Conservation (phyloP, 2,113 vertebrate species). For the Nannobrachium achirus region DNA sequence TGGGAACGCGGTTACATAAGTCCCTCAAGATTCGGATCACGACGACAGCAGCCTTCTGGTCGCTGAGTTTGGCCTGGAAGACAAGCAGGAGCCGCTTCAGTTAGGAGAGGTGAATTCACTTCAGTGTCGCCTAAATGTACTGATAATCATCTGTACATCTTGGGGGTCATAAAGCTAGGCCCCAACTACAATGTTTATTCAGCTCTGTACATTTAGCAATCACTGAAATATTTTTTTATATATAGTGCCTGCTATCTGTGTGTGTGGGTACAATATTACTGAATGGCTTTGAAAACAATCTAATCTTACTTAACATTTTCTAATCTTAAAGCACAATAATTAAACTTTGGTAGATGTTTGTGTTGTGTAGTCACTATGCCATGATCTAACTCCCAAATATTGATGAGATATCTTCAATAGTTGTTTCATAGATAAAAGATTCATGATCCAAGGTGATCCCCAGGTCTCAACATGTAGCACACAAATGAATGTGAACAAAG, state of each 20-base stretch:
- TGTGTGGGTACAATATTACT: conserved; percentile 18
- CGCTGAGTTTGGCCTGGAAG: conserved; percentile 91
- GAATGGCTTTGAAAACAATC: neutral
- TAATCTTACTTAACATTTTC: neutral
- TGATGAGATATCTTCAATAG: too few species aligned
- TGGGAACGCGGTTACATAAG: conserved; percentile 90
- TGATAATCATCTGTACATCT: conserved; percentile 19
- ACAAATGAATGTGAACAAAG: too few species aligned
- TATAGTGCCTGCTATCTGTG: neutral
- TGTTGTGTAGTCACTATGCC: too few species aligned
- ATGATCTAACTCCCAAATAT: too few species aligned
- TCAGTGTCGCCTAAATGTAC: neutral
- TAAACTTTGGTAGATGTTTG: too few species aligned
- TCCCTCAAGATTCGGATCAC: conserved; percentile 95
- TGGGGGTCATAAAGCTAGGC: conserved; percentile 25
- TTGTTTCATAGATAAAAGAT: too few species aligned
- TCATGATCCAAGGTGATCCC: too few species aligned
- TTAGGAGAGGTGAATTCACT: conserved; percentile 1
- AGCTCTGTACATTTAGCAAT: conserved; percentile 63
- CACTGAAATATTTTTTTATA: conserved; percentile 12
- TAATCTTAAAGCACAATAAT: neutral
- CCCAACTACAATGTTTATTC: conserved; percentile 55
- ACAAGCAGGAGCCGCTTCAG: conserved; percentile 48
- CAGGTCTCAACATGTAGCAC: too few species aligned
- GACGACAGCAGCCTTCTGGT: conserved; percentile 90